Conservation (phyloP, 2,888 invertebrate species). For the Eristalinus sepulchralis region DNA sequence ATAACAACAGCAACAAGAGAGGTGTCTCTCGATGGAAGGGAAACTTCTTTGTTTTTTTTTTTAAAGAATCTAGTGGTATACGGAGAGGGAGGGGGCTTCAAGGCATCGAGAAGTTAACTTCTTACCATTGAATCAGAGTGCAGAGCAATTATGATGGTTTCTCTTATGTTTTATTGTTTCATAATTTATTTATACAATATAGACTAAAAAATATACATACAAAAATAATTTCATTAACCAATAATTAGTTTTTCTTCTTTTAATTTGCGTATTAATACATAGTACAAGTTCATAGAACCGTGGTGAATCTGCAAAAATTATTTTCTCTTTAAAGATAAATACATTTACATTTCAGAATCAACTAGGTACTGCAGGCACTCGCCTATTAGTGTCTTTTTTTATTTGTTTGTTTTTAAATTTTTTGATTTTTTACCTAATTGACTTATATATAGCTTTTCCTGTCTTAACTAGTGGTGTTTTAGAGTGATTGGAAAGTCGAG, state of each 20-base stretch:
- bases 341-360: slow-evolving; percentile 24
- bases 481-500: slow-evolving; percentile 53
- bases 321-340: slow-evolving; percentile 25
- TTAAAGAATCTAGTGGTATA: not conserved
- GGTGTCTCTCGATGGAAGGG: not conserved
- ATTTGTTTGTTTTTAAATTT: not conserved
- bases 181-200: slow-evolving; percentile 18
- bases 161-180: slow-evolving; percentile 24
- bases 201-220: slow-evolving; percentile 42
- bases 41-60: not conserved
- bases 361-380: slow-evolving; percentile 31
- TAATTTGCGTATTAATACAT: slow-evolving; percentile 24
- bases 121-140: slow-evolving; percentile 65
- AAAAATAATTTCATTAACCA: slow-evolving; percentile 61
- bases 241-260: slow-evolving; percentile 11
- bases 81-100: not conserved
- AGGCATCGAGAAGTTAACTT: slow-evolving; percentile 48
- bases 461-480: slow-evolving; percentile 55
- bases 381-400: not conserved
- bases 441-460: slow-evolving; percentile 17
- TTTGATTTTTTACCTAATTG: slow-evolving; percentile 46
- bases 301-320: slow-evolving; percentile 29
- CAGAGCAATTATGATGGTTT: slow-evolving; percentile 23
- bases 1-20: slow-evolving; percentile 62
- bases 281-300: slow-evolving; percentile 57